A percentile compares a stretch with the other conserved stretches of the same genome.
phyloP scores from a whole-genome alignment of 2,113 vertebrate genomes.

The Brachionichthys hirsutus region DNA sequence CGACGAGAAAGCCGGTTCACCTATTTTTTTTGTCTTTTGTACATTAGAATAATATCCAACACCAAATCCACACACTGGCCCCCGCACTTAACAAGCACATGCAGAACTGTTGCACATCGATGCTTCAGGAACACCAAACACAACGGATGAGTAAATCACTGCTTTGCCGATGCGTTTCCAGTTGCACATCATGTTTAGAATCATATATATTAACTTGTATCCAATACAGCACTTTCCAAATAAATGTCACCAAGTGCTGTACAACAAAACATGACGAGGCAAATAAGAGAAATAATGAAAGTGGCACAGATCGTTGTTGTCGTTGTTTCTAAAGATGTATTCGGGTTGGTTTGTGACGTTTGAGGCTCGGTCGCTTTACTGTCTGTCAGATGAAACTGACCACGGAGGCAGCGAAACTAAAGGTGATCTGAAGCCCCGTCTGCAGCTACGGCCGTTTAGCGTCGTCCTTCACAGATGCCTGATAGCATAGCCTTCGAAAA shows the following conservation, averaged over 20 bases:
- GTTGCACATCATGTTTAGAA: conserved; percentile 37
- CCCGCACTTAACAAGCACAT: conserved; percentile 66
- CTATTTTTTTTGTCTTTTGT: conserved; percentile 25
- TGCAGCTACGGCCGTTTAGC: too few relatives aligned
- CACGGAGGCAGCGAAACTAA: background rate
- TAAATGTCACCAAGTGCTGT: conserved; percentile 52
- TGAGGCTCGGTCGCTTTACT: background rate
- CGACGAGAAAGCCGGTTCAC: conserved; percentile 41
- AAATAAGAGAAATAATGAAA: conserved; percentile 14
- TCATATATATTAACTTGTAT: conserved; percentile 32
- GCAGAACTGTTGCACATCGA: conserved; percentile 64
- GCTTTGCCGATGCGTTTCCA: conserved; percentile 43
- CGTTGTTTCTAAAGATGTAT: background rate
- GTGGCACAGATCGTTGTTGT: conserved; percentile 1
- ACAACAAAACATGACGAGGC: conserved; percentile 6
- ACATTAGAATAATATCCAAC: conserved; percentile 49
- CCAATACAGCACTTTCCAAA: conserved; percentile 44
- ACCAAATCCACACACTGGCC: conserved; percentile 31
- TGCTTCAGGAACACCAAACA: conserved; percentile 59
- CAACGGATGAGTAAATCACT: conserved; percentile 52
- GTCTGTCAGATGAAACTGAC: background rate
- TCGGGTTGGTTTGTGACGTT: background rate
- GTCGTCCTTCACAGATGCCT: too few relatives aligned
- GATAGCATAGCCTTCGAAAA: too few relatives aligned
- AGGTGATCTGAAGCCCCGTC: background rate